phyloP scores from a whole-genome alignment of 2,888 invertebrate genomes.

The Junonia oenone region DNA sequence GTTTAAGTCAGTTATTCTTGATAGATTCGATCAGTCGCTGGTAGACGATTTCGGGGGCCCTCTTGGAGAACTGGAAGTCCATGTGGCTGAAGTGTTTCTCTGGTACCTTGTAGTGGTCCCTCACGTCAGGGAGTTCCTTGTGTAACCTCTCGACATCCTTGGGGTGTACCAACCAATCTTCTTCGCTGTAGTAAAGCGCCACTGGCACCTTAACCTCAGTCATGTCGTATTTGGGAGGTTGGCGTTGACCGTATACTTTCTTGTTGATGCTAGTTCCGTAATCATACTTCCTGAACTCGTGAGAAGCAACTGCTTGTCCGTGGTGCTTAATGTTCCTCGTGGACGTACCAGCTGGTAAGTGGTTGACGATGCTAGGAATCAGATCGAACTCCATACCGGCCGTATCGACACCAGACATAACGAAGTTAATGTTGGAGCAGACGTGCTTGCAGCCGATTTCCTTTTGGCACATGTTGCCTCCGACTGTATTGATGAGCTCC shows the following conservation, averaged over 20 bases:
- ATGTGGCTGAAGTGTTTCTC: conserved; percentile 66
- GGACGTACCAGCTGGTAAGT: conserved; percentile 80
- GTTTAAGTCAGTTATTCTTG: conserved; percentile 34
- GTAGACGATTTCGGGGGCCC: conserved; percentile 56
- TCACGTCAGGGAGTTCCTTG: conserved; percentile 75
- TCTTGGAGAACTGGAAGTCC: conserved; percentile 67
- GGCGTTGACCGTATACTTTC: conserved; percentile 52
- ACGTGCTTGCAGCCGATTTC: conserved; percentile 64
- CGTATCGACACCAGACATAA: conserved; percentile 80
- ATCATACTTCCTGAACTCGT: conserved; percentile 60
- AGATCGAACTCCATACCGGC: conserved; percentile 73
- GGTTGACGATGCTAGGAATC: conserved; percentile 74
- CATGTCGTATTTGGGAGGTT: conserved; percentile 61
- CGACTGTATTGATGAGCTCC: conserved; percentile 47
- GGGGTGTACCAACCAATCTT: conserved; percentile 84
- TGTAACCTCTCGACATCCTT: conserved; percentile 79
- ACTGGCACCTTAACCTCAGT: conserved; percentile 60
- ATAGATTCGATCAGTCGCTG: conserved; percentile 56
- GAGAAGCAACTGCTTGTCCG: conserved; percentile 65
- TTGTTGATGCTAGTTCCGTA: conserved; percentile 55
- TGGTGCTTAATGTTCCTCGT: conserved; percentile 75
- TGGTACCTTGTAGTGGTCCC: conserved; percentile 75
- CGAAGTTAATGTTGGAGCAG: conserved; percentile 81
- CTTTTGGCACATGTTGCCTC: conserved; percentile 56
- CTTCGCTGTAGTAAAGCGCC: conserved; percentile 61